These are phyloP conservation scores for Pangasianodon gigas DNA, from an alignment of 2,113 vertebrate genomes.

Conservation along the genomic window DNA sequence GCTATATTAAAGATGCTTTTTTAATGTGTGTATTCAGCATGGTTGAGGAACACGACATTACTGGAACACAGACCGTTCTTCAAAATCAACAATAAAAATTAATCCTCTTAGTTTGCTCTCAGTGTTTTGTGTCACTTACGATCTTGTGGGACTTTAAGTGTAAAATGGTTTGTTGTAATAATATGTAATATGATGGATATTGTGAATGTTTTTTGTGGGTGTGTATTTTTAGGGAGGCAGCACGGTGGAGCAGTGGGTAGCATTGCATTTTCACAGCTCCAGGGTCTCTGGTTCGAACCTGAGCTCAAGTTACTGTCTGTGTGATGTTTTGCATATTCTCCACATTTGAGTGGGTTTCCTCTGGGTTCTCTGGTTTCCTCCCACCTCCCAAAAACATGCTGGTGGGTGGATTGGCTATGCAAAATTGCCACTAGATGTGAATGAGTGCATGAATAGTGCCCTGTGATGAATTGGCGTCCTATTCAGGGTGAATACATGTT, in stretches of 20 bases:
- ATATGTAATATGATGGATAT: not conserved
- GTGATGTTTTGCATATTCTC: not conserved
- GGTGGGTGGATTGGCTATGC: not conserved
- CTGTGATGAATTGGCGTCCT: not conserved
- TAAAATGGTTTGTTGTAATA: not conserved
- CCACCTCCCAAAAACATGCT: not conserved
- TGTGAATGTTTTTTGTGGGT: not conserved
- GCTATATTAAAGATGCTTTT: not conserved
- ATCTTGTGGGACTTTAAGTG: not conserved
- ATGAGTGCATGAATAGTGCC: not conserved
- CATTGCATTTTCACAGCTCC: no score
- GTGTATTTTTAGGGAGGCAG: not conserved
- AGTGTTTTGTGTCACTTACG: not conserved
- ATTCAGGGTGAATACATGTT: not conserved
- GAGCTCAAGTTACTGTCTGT: not conserved
- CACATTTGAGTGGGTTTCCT: not conserved
- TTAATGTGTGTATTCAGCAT: not conserved
- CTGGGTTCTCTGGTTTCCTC: not conserved
- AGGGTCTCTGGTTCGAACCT: no score
- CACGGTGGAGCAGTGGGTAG: not conserved
- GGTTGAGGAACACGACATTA: not conserved
- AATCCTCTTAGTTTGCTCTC: not conserved
- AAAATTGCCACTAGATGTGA: not conserved
- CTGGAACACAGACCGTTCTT: not conserved
- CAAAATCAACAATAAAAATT: not conserved